These are phyloP conservation scores for Corvus moneduloides DNA, from an alignment of 2,113 vertebrate genomes.

Conservation along the genomic window DNA sequence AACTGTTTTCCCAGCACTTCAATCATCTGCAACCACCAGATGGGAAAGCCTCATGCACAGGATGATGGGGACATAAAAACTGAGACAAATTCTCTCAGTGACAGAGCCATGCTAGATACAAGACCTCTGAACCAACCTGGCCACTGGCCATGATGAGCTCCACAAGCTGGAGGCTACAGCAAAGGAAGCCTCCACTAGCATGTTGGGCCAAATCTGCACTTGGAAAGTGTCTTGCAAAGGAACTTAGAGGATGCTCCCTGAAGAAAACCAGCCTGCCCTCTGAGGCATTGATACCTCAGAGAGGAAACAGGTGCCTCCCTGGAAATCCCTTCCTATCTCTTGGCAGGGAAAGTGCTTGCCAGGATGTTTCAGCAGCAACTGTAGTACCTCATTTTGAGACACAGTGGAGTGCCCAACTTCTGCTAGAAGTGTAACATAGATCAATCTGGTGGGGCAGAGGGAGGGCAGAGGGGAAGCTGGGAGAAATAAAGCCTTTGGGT, in stretches of 20 bases:
- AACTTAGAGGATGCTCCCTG: neutral
- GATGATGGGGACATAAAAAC: neutral
- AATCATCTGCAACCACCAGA: neutral
- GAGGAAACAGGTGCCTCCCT: neutral
- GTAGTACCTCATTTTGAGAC: neutral
- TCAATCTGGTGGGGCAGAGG: rapidly evolving
- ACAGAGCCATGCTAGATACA: neutral
- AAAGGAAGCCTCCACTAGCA: rapidly evolving
- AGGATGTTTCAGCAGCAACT: neutral
- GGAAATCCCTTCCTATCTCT: neutral
- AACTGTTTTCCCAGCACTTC: neutral
- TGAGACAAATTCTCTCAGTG: rapidly evolving
- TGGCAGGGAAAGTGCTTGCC: neutral
- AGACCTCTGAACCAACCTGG: neutral
- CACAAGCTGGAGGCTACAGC: neutral
- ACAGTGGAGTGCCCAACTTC: neutral
- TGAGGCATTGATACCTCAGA: neutral
- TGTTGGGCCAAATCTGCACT: rapidly evolving
- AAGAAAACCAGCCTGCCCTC: neutral
- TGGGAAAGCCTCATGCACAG: neutral
- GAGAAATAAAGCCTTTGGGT: neutral
- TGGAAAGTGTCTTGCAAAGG: neutral
- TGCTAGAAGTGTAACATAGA: neutral
- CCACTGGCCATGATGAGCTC: neutral
- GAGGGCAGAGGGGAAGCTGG: neutral